phyloP scores from a whole-genome alignment of 2,113 vertebrate genomes.

The Chrysemys picta region DNA sequence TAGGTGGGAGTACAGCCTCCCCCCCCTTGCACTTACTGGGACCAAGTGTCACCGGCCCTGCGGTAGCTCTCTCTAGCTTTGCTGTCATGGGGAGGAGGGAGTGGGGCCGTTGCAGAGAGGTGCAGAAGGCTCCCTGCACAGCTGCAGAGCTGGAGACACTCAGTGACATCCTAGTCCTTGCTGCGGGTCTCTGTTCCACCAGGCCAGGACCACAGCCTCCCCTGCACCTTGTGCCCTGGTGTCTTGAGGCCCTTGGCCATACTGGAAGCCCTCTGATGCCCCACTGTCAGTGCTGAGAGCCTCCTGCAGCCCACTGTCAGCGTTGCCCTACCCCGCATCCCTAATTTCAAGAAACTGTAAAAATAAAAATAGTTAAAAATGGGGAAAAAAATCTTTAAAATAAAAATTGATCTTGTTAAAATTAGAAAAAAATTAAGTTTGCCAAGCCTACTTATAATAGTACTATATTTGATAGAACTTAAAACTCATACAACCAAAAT shows the following conservation, averaged over 20 bases:
- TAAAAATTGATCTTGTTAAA: neutral
- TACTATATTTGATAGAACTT: neutral
- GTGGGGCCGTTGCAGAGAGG: neutral
- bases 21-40: neutral
- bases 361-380: neutral
- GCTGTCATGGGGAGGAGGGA: neutral
- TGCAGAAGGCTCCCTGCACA: no score
- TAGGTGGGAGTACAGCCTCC: neutral
- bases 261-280: neutral
- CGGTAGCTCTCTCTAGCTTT: neutral
- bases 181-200: neutral
- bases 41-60: neutral
- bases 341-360: neutral
- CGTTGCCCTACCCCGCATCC: neutral
- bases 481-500: neutral
- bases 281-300: neutral
- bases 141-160: no score
- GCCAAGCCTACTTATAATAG: neutral
- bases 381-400: neutral
- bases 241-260: neutral
- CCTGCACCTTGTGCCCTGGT: neutral
- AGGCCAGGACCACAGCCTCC: neutral
- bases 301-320: neutral
- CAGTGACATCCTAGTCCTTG: neutral
- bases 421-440: neutral